A percentile compares a stretch with the other conserved stretches of the same genome.
phyloP scores from a whole-genome alignment of 2,113 vertebrate genomes.

The Engystomops pustulosus region DNA sequence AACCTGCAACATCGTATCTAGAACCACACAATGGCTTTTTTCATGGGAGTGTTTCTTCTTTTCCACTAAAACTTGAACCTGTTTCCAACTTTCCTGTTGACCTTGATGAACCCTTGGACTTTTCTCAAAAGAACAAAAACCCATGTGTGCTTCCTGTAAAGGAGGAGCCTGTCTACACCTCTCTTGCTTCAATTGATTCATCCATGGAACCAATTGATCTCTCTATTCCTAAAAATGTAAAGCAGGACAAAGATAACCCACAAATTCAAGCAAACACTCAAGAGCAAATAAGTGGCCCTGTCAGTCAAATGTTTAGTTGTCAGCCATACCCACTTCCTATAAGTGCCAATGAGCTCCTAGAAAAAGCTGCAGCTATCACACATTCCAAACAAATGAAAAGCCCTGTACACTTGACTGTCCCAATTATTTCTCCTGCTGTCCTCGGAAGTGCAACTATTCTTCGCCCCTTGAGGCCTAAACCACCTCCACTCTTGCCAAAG shows the following conservation, averaged over 20 bases:
- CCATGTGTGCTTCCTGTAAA: conserved; percentile 78
- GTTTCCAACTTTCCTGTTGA: conserved; percentile 71
- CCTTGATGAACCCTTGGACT: conserved; percentile 90
- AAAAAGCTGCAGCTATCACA: conserved; percentile 65
- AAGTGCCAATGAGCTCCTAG: conserved; percentile 68
- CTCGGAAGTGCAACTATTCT: conserved; percentile 68
- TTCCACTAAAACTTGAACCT: conserved; percentile 83
- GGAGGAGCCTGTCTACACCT: conserved; percentile 74
- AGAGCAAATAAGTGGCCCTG: conserved; percentile 63
- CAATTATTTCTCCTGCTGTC: conserved; percentile 74
- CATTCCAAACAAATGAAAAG: conserved; percentile 74
- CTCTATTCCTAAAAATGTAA: conserved; percentile 84
- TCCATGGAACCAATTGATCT: conserved; percentile 92
- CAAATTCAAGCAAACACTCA: conserved; percentile 72
- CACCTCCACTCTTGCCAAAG: conserved; percentile 90
- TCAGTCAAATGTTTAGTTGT: conserved; percentile 66
- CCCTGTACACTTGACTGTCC: conserved; percentile 80
- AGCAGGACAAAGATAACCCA: conserved; percentile 73
- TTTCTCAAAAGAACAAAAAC: conserved; percentile 85
- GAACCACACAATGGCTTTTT: conserved; percentile 72
- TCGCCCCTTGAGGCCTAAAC: conserved; percentile 85
- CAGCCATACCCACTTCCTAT: conserved; percentile 66
- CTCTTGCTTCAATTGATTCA: conserved; percentile 74
- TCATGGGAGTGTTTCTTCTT: background rate
- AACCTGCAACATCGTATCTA: conserved; percentile 70